Conservation (phyloP, 1,140 invertebrate genomes). For the Leptopilina boulardi region DNA sequence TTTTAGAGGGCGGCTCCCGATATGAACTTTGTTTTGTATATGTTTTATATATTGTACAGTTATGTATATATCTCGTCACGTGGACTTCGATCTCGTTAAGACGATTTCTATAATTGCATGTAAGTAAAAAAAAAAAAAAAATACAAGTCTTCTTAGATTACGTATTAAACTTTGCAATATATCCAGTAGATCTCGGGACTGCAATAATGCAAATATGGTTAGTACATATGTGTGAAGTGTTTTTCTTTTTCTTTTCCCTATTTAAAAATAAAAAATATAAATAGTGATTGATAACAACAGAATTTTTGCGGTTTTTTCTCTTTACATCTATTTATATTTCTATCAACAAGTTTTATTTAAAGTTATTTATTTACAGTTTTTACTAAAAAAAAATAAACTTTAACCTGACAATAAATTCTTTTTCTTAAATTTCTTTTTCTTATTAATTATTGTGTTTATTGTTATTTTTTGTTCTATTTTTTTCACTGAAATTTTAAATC, state of each 20-base stretch:
- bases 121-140: background rate
- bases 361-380: too few species aligned
- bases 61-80: background rate
- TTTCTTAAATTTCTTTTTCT: too few species aligned
- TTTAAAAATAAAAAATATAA: background rate
- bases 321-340: too few species aligned
- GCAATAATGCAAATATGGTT: slow-evolving; percentile 2
- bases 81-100: background rate
- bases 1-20: background rate
- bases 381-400: too few species aligned
- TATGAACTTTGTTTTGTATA: slow-evolving; percentile 3
- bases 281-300: too few species aligned
- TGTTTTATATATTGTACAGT: background rate
- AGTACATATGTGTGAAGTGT: background rate
- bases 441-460: too few species aligned
- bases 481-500: too few species aligned
- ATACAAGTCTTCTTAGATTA: background rate
- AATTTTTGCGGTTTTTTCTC: too few species aligned
- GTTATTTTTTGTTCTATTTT: too few species aligned
- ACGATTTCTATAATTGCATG: background rate
- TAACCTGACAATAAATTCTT: too few species aligned
- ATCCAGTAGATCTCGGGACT: background rate
- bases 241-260: too few species aligned
- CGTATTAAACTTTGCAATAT: background rate
- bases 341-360: too few species aligned